Conservation (phyloP, 2,113 vertebrate species). For the Cygnus buccinator region DNA sequence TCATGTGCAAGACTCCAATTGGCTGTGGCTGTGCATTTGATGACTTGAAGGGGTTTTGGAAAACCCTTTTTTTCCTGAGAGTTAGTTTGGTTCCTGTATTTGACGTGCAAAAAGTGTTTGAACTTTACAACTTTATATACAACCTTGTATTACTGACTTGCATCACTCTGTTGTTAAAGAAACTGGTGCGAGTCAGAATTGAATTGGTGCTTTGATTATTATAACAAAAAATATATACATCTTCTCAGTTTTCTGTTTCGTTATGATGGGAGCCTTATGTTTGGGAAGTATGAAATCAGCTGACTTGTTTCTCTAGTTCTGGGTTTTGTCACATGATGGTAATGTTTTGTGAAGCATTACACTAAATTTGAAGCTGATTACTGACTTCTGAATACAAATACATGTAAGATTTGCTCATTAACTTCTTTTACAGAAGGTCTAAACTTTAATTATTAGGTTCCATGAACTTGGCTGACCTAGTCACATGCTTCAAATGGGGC, state of each 20-base stretch:
- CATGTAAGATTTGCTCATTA: background rate
- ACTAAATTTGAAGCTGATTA: background rate
- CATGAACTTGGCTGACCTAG: background rate
- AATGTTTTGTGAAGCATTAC: background rate
- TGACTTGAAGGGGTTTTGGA: background rate
- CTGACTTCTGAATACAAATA: background rate
- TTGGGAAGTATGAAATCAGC: background rate
- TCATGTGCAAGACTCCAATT: background rate
- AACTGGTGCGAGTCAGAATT: background rate
- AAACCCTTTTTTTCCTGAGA: background rate
- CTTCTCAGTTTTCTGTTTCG: background rate
- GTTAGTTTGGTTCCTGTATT: background rate
- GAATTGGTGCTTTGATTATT: background rate
- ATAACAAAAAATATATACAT: too few species aligned
- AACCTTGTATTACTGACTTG: background rate
- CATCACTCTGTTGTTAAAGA: background rate
- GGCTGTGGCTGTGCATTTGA: background rate
- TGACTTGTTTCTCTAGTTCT: background rate
- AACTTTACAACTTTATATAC: background rate
- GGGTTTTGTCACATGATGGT: background rate
- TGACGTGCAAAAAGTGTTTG: background rate
- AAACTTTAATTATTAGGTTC: background rate
- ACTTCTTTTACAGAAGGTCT: background rate
- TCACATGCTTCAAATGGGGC: background rate
- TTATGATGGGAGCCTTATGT: background rate